Evolutionary conservation across 2,888 invertebrate species (phyloP).

Genomic region (Nemoura dubitans): DNA sequence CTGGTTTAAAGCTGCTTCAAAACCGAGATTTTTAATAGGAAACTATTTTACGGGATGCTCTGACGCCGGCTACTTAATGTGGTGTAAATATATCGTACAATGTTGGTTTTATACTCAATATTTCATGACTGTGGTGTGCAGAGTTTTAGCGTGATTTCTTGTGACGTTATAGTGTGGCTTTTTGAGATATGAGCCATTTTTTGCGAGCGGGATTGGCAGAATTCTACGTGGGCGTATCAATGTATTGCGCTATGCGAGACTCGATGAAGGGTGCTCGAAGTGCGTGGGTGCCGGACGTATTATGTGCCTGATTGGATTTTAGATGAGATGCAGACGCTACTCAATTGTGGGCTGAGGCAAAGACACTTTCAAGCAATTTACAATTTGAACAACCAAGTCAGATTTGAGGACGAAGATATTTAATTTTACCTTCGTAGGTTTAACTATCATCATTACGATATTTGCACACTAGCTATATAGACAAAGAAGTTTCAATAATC

Average conservation of each 20-base stretch:
- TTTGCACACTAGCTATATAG: no score
- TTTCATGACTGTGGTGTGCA: not conserved
- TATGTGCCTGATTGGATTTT: not conserved
- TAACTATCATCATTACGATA: no score
- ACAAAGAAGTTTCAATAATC: no score
- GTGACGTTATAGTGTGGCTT: not conserved
- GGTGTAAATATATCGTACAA: constrained; percentile 40
- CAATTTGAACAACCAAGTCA: no score
- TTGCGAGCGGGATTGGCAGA: not conserved
- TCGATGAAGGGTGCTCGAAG: not conserved
- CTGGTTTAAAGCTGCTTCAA: constrained; percentile 18
- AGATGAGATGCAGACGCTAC: not conserved
- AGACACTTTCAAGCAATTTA: no score
- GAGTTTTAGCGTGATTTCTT: not conserved
- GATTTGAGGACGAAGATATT: no score
- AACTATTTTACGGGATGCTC: not conserved
- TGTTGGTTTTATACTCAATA: not conserved
- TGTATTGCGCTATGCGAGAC: no score
- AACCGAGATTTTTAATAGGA: not conserved
- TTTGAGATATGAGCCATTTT: not conserved
- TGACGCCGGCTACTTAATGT: constrained; percentile 45
- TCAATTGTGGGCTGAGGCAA: not conserved
- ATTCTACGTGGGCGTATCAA: not conserved
- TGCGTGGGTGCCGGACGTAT: not conserved
- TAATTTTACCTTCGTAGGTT: no score